Evolutionary conservation across 2,113 vertebrate genomes (phyloP).

Genomic region (Andinoacara biseriatus): DNA sequence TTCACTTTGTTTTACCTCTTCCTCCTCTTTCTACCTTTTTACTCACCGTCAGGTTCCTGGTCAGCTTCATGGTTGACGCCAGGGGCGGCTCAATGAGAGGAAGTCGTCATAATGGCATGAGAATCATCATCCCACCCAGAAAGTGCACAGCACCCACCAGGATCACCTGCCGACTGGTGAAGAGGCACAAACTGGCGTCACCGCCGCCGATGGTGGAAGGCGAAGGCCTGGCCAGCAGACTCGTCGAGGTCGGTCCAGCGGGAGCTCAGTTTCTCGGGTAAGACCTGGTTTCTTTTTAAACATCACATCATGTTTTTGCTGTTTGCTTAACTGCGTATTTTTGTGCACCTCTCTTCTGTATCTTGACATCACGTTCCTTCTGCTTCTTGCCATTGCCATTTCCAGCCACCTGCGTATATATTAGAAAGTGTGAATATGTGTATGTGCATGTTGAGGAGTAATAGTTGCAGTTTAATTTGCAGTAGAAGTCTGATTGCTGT

Average conservation of each 20-base stretch:
- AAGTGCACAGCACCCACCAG: slow-evolving; percentile 97
- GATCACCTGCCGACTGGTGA: slow-evolving; percentile 96
- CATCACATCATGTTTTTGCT: not conserved
- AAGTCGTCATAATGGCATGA: slow-evolving; percentile 97
- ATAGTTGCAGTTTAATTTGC: slow-evolving; percentile 16
- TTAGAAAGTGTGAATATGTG: slow-evolving; percentile 23
- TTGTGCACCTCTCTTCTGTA: slow-evolving; percentile 33
- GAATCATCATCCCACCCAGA: slow-evolving; percentile 96
- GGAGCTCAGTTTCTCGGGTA: slow-evolving; percentile 98
- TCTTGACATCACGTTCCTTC: slow-evolving; percentile 47
- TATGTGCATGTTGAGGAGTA: not conserved
- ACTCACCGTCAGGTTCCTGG: slow-evolving; percentile 87
- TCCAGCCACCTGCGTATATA: slow-evolving; percentile 60
- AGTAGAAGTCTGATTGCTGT: not conserved
- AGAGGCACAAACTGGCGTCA: slow-evolving; percentile 95
- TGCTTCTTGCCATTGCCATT: slow-evolving; percentile 69
- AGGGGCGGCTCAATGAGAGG: slow-evolving; percentile 98
- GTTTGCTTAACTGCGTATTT: slow-evolving; percentile 26
- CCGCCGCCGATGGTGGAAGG: slow-evolving; percentile 99
- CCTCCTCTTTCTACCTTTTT: not conserved
- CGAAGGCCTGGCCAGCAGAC: slow-evolving; percentile 94
- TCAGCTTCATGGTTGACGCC: slow-evolving; percentile 99
- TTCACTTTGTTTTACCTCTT: not conserved
- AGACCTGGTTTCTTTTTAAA: slow-evolving; percentile 61
- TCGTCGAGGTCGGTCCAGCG: slow-evolving; percentile 97